These are phyloP conservation scores for Thera britannica DNA, from an alignment of 2,888 invertebrate genomes.

Conservation along the genomic window DNA sequence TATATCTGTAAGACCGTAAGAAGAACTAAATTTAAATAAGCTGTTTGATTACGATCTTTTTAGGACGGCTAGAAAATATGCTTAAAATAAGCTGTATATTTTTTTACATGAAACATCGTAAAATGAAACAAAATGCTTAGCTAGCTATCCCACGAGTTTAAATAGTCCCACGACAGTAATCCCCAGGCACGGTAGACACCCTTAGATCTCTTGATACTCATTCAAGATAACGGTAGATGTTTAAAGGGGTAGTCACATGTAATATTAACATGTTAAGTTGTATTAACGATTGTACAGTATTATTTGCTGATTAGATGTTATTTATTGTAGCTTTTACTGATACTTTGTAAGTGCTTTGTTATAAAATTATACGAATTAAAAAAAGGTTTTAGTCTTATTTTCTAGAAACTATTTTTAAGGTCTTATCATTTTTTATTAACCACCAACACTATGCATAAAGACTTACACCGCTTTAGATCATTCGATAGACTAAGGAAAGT, in stretches of 20 bases:
- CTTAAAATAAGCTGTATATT: too few species aligned
- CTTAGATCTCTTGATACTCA: neutral
- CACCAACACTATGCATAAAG: too few species aligned
- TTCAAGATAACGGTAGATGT: neutral
- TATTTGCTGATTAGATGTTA: conserved; percentile 82
- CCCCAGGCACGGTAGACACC: neutral
- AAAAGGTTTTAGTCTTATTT: conserved; percentile 10
- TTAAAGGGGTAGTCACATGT: neutral
- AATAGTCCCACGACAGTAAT: neutral
- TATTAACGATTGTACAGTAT: conserved; percentile 84
- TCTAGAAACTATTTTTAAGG: neutral
- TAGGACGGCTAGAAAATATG: too few species aligned
- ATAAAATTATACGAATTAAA: conserved; percentile 63
- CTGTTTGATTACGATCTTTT: too few species aligned
- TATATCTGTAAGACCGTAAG: too few species aligned
- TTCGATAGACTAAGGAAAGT: too few species aligned
- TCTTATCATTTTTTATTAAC: too few species aligned
- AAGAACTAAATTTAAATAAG: too few species aligned
- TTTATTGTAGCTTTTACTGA: conserved; percentile 76
- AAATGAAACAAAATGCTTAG: too few species aligned
- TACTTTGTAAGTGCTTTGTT: conserved; percentile 81
- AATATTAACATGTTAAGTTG: conserved; percentile 63
- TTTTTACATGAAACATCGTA: too few species aligned
- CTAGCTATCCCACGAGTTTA: neutral
- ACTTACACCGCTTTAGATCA: too few species aligned